Evolutionary conservation across 2,113 vertebrate species (phyloP), one percentile per base, ranked within the genome.

Genomic region (Pantherophis guttatus): DNA sequence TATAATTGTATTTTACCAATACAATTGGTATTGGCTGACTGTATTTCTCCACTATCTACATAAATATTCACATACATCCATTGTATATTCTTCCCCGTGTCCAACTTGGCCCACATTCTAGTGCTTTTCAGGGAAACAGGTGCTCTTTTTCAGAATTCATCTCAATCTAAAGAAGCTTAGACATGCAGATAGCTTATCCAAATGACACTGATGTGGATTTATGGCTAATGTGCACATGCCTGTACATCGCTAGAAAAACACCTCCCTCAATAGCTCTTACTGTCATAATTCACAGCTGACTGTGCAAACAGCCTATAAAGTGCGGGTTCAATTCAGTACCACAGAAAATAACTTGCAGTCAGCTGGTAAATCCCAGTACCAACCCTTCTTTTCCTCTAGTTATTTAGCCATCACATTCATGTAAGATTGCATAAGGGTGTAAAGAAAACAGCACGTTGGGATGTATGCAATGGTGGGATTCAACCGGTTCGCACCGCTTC

Each of bases 121-220:
- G 52, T 55, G 70, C 52, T 23, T 33, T 81, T 44, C 75, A 44
- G 17, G 8, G 33, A 24, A 8, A 7, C n/a, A 91, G 23, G 33
- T 13, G 23, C 58, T 44, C 13, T 89, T 12, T 55, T 12, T 39
- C 39, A 81, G 90, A 91, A 91, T 91, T 17, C 33, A 33, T 91
- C 65, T 81, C 90, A 24, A 26, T 23, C 39, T 59, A 58, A 59
- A 48, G 88, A 55, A 81, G 90, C 17, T 65, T 11, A 90, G 59
- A 53, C 50, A 53, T 19, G 62, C 48, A 48, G 24, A 65, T 90
- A 90, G 62, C n/a, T 81, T 52, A 81, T 13, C 50, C 90, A 54
- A 91, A 81, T 24, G n/a, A 81, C 62, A 81, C n/a, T 81, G 50
- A 81, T 70, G 54, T 81, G 90, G 62, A 81, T 81, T 91, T 91